These are phyloP conservation scores for Venusia cambrica DNA, from an alignment of 2,888 invertebrate genomes.

Conservation along the genomic window DNA sequence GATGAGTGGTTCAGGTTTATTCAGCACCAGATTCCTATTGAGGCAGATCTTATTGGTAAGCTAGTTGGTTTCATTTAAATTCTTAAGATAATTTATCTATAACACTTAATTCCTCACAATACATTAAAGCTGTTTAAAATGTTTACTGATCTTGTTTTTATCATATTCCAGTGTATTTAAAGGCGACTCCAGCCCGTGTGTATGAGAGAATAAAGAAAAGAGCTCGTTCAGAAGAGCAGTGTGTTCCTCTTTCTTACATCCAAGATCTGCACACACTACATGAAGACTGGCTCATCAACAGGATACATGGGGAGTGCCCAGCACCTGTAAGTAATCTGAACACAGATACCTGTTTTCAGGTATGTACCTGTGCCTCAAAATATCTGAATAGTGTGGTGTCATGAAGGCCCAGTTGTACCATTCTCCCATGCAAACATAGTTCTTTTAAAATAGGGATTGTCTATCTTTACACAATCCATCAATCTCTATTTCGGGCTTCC, in stretches of 20 bases:
- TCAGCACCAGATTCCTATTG: conserved; percentile 85
- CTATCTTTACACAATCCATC: too few species aligned
- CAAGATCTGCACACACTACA: conserved; percentile 88
- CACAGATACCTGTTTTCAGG: too few species aligned
- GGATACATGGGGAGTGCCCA: conserved; percentile 80
- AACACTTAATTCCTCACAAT: too few species aligned
- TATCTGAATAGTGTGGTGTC: too few species aligned
- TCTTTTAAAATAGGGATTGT: too few species aligned
- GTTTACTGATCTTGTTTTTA: conserved; percentile 1
- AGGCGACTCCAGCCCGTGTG: conserved; percentile 84
- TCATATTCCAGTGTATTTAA: conserved; percentile 82
- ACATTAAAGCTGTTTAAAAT: too few species aligned
- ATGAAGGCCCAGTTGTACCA: too few species aligned
- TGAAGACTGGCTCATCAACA: conserved; percentile 85
- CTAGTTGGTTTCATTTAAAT: conserved; percentile 6
- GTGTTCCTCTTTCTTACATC: conserved; percentile 90
- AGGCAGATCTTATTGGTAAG: conserved; percentile 92
- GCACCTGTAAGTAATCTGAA: conserved; percentile 84
- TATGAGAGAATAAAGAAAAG: conserved; percentile 87
- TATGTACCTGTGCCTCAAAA: too few species aligned
- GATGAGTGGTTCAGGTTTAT: conserved; percentile 94
- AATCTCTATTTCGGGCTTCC: too few species aligned
- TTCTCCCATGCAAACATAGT: too few species aligned
- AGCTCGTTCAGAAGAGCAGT: conserved; percentile 90
- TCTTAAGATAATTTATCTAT: not conserved